These are phyloP conservation scores for Biston stratarius DNA, from an alignment of 2,888 invertebrate species.

Conservation along the genomic window DNA sequence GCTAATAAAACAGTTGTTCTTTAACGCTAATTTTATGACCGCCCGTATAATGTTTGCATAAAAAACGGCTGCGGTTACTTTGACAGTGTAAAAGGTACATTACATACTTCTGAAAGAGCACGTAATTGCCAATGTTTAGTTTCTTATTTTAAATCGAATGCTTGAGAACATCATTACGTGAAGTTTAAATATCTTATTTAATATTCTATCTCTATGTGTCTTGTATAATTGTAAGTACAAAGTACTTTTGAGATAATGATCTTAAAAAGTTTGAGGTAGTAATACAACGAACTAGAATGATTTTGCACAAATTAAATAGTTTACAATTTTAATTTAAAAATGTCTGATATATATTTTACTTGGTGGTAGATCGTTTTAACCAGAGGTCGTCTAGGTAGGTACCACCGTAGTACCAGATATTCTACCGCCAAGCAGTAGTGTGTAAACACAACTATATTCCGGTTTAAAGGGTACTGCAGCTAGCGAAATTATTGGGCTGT, in stretches of 20 bases:
- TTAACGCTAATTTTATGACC: slow-evolving; percentile 18
- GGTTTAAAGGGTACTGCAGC: no score
- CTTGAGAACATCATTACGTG: slow-evolving; percentile 29
- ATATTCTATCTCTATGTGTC: slow-evolving; percentile 16
- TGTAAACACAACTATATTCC: no score
- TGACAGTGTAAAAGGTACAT: slow-evolving; percentile 21
- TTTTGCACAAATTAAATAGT: background rate
- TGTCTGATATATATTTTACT: no score
- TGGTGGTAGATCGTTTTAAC: no score
- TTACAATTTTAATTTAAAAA: no score
- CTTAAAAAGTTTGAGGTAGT: slow-evolving; percentile 6
- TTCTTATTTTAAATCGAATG: slow-evolving; percentile 31
- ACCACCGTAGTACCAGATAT: no score
- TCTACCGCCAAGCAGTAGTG: no score
- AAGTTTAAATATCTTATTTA: slow-evolving; percentile 26
- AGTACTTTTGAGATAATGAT: slow-evolving; percentile 25
- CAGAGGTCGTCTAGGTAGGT: no score
- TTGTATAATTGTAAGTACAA: slow-evolving; percentile 16
- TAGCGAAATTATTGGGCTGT: no score
- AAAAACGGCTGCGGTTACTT: slow-evolving; percentile 9
- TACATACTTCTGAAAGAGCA: slow-evolving; percentile 12
- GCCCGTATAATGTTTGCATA: slow-evolving; percentile 22
- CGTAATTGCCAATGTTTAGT: slow-evolving; percentile 30
- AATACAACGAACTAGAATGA: background rate
- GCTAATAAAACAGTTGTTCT: slow-evolving; percentile 12